phyloP scores from a whole-genome alignment of 2,888 invertebrate species.

The Cataglyphis livida region DNA sequence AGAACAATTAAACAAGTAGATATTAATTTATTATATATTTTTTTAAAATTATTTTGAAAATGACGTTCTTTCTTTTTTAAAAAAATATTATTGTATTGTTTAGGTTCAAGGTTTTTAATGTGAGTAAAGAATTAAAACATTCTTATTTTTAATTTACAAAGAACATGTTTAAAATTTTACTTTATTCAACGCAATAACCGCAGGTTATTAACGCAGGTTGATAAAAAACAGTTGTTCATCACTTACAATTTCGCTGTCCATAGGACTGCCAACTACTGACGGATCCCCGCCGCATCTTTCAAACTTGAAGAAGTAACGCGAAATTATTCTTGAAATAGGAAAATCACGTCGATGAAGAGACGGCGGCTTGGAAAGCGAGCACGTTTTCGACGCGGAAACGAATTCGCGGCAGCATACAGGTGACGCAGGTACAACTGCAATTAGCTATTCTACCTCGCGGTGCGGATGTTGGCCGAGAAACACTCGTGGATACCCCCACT shows the following conservation, averaged over 20 bases:
- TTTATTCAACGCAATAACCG: background rate
- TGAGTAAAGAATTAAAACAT: background rate
- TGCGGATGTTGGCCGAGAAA: constrained; percentile 70
- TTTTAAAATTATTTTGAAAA: background rate
- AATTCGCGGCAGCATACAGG: constrained; percentile 55
- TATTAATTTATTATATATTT: background rate
- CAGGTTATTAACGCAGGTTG: background rate
- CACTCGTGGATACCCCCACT: constrained; percentile 60
- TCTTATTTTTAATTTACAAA: background rate
- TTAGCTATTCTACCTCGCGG: constrained; percentile 79
- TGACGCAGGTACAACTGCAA: constrained; percentile 81
- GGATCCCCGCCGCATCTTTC: constrained; percentile 81
- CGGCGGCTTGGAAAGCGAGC: background rate
- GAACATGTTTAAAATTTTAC: background rate
- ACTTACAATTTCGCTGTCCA: constrained; percentile 82
- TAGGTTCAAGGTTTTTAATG: background rate
- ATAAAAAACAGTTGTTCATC: constrained; percentile 14
- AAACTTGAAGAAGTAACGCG: constrained; percentile 14
- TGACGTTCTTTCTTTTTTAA: background rate
- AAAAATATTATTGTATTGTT: background rate
- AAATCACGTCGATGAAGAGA: no score
- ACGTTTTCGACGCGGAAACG: background rate
- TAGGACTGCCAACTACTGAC: constrained; percentile 81
- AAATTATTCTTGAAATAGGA: background rate
- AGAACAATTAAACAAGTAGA: background rate